A percentile compares a stretch with the other conserved stretches of the same genome.
Evolutionary conservation across 2,113 vertebrate genomes (phyloP).

Genomic region (Atrichornis clamosus): DNA sequence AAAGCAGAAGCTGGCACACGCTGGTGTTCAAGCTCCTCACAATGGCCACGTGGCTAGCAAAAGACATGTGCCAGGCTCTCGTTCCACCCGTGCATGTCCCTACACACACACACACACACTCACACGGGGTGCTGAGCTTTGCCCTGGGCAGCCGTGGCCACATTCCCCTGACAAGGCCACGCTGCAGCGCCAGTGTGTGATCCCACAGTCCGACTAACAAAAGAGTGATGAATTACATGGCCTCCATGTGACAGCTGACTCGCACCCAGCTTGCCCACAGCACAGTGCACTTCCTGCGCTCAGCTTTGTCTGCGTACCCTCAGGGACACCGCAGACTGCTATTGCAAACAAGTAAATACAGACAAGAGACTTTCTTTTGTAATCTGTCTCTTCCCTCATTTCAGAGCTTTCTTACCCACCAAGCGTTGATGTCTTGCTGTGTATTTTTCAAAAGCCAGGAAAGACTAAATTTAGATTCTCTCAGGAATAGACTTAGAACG

Average conservation of each 20-base stretch:
- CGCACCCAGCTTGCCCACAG: background rate
- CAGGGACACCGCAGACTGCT: background rate
- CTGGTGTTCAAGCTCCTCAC: background rate
- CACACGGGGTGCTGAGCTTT: rapidly evolving
- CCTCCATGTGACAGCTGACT: background rate
- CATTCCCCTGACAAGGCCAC: background rate
- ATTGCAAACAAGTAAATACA: background rate
- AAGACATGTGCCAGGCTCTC: rapidly evolving
- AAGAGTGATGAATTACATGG: background rate
- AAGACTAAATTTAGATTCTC: background rate
- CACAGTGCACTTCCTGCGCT: background rate
- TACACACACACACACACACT: rapidly evolving
- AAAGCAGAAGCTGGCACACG: background rate
- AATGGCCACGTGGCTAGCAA: background rate
- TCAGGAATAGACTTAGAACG: background rate
- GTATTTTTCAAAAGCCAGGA: background rate
- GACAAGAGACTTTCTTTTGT: background rate
- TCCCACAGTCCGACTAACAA: background rate
- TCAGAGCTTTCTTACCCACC: background rate
- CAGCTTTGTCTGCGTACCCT: background rate
- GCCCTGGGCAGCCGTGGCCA: background rate
- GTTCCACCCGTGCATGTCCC: background rate
- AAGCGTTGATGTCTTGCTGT: background rate
- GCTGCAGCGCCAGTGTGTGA: background rate
- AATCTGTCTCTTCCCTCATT: background rate